phyloP scores from a whole-genome alignment of 2,888 invertebrate species.

The Dorcus hopei region DNA sequence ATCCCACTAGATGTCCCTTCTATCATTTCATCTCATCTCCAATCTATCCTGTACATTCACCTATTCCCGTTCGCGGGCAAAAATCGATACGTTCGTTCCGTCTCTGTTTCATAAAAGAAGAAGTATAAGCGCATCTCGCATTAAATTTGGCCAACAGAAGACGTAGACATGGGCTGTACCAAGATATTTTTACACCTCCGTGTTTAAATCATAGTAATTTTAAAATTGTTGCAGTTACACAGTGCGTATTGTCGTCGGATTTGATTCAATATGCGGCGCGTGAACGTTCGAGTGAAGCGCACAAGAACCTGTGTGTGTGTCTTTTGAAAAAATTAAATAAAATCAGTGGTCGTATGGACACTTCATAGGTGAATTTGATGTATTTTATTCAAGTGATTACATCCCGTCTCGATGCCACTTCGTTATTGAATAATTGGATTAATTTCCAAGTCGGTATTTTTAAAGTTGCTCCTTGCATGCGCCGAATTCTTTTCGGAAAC shows the following conservation, averaged over 20 bases:
- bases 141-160: slow-evolving; percentile 39
- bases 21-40: slow-evolving; percentile 33
- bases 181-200: slow-evolving; percentile 45
- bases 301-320: not conserved
- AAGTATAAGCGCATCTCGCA: slow-evolving; percentile 31
- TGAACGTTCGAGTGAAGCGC: slow-evolving; percentile 1
- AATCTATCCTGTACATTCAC: slow-evolving; percentile 16
- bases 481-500: no score
- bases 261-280: slow-evolving; percentile 18
- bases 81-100: slow-evolving; percentile 43
- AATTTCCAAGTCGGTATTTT: no score
- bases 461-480: no score
- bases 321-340: not conserved
- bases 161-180: slow-evolving; percentile 44
- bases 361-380: no score
- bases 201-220: slow-evolving; percentile 41
- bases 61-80: slow-evolving; percentile 36
- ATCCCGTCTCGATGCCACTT: no score
- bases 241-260: slow-evolving; percentile 17
- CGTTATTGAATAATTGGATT: no score
- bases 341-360: no score
- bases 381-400: no score
- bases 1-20: slow-evolving; percentile 40
- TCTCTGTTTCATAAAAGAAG: slow-evolving; percentile 28
- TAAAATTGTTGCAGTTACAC: slow-evolving; percentile 36